Base-by-base conservation (phyloP, 2,113 vertebrate species). In the Rousettus leschenaultii region DNA sequence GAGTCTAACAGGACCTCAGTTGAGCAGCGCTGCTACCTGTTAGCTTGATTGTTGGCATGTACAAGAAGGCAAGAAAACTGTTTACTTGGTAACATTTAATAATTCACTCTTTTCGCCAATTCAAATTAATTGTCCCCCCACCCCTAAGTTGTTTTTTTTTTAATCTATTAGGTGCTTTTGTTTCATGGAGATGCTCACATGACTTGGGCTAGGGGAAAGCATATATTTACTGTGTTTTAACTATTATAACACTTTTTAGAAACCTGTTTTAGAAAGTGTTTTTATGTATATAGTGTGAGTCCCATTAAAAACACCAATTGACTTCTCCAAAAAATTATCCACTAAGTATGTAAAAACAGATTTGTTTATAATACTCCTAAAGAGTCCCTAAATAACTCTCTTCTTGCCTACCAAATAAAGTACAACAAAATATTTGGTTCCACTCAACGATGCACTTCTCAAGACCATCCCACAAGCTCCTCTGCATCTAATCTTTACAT, bases 1-100 rank as follows among this genome's bases (percentile, higher is more conserved):
- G 4, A 87, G 19, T n/a, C 45, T 48, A 96, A 85, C 80, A 96
- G 68, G 48, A 95, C 71, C 30, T 89, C 82, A 96, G 12, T 30
- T 63, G 85, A 95, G 51, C 35, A 88, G 75, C 61, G 74, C 9
- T 12, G 7, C 61, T 53, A 85, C 75, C 61, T 90, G n/a, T 73
- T 96, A 88, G 65, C 66, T 92, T 53, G 28, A 86, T 74, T 89
- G 55, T 83, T 82, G 66, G 33, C 77, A 74, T 59, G n/a, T 15
- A 65, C 14, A 38, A 70, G 11, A 83, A 87, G 55, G 66, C 51
- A 88, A 38, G 24, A 80, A 92, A 88, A 78, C 16, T 66, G 9
- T 80, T 91, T 91, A 53, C 75, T 77, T 63, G 22, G 14, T 86
- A 85, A 33, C 21, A 82, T 73, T 92, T 80, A 92, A 84, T 92